Evolutionary conservation across 2,888 invertebrate species (phyloP), one percentile per base, ranked within the genome.

Genomic region (Microplitis deprimator): DNA sequence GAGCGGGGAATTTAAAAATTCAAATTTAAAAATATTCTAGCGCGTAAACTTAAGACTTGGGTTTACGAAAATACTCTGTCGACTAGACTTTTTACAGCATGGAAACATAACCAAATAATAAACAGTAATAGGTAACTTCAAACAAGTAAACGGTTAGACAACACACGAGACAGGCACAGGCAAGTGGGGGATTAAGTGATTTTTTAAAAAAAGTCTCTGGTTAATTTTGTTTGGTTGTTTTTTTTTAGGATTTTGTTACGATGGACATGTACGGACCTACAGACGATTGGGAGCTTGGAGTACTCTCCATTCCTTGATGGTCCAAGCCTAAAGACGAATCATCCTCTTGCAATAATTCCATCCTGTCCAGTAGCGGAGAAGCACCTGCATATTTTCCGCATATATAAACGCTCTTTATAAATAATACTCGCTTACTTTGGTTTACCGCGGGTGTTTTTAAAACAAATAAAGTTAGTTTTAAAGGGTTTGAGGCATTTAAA

Each of bases 331-430:
- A 89, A 78, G 89, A 87, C 83, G 88, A 86, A 80, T 89, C 89
- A 84, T 89, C 89, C 83, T 89, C 89, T 87, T 88, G 89, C 84
- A 89, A 87, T 85, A 90, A 87, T 79, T 89, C 89, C 89, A 89
- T 89, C 85, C 88, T 89, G 85, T 89, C 89, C 89, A 90, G 85
- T 81, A 89, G 88, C 85, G 89, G 89, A 71, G 89, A 89, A 82
- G 86, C 88, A 89, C 89, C 89, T 89, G 89, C 84, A 81, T 87
- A 82, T 84, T 84, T 83, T 82, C 82, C 50, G 50, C 50, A 50
- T 50, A 50, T 10, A 84, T 83, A 68, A 76, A 76, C 50, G 71
- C 72, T 72, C 71, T 76, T 76, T 29, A 29, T 29, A 62, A 72
- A 29, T 29, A 29, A 29, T 29, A 29, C 29, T 29, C 29, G 29